phyloP scores from a whole-genome alignment of 2,797 vertebrate genomes.

The Botia almorhae region DNA sequence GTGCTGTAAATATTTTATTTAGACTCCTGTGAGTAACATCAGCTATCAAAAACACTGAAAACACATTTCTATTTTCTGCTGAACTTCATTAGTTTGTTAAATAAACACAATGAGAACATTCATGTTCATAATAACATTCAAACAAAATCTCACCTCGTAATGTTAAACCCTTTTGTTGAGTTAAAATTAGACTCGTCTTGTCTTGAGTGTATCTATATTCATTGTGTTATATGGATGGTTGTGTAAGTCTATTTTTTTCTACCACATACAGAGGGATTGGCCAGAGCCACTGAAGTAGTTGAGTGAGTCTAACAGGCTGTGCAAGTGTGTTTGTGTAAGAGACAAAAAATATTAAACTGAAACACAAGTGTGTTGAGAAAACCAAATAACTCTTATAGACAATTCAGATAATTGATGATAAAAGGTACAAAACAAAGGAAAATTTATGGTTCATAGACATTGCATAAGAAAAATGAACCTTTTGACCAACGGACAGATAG shows the following conservation, averaged over 20 bases:
- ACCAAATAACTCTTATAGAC: too few species aligned
- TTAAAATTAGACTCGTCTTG: background rate
- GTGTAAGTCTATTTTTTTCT: too few species aligned
- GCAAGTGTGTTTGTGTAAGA: background rate
- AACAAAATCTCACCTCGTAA: background rate
- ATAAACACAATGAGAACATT: background rate
- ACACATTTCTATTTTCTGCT: too few species aligned
- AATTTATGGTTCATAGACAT: too few species aligned
- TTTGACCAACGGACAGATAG: too few species aligned
- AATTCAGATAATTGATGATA: too few species aligned
- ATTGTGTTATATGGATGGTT: background rate
- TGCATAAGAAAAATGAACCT: too few species aligned
- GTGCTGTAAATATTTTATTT: too few species aligned
- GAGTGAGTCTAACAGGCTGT: constrained; percentile 25
- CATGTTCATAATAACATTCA: background rate
- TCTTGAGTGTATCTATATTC: background rate
- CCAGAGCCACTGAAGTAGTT: background rate
- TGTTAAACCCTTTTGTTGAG: background rate
- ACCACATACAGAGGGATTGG: background rate
- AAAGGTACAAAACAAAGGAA: too few species aligned
- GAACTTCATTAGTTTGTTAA: background rate
- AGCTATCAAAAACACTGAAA: too few species aligned
- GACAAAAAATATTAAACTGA: background rate
- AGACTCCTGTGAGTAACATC: too few species aligned
- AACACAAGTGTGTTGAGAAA: background rate